These are phyloP conservation scores for Nicator chloris DNA, from an alignment of 2,113 vertebrate species.

Conservation along the genomic window DNA sequence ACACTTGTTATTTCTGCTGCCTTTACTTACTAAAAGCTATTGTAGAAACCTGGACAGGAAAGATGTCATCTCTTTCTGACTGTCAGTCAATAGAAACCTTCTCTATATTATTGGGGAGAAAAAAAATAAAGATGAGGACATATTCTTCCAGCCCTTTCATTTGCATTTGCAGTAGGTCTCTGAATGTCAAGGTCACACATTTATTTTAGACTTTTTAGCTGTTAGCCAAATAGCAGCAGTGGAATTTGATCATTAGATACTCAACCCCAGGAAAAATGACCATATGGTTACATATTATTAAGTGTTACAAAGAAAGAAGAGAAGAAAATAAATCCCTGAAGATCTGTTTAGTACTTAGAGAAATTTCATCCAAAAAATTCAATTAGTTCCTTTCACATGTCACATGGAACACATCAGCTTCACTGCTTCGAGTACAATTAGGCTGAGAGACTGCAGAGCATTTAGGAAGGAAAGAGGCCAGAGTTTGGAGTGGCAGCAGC, in stretches of 20 bases:
- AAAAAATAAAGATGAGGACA: not conserved
- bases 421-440: slow-evolving; percentile 36
- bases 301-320: not conserved
- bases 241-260: slow-evolving; percentile 8
- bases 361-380: slow-evolving; percentile 32
- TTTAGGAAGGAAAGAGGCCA: not conserved
- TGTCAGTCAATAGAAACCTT: not conserved
- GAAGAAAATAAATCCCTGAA: not conserved
- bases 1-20: not conserved
- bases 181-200: not conserved
- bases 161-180: not conserved
- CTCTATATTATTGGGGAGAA: not conserved
- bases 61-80: not conserved
- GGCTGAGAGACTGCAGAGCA: not conserved
- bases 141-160: not conserved
- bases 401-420: slow-evolving; percentile 2
- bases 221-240: not conserved
- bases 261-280: not conserved
- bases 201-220: not conserved
- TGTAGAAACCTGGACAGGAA: not conserved
- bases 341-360: not conserved
- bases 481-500: not conserved
- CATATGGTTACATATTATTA: not conserved
- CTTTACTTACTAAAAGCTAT: not conserved
- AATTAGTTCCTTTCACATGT: slow-evolving; percentile 12